phyloP scores from a whole-genome alignment of 2,113 vertebrate genomes.

The Lagopus muta region DNA sequence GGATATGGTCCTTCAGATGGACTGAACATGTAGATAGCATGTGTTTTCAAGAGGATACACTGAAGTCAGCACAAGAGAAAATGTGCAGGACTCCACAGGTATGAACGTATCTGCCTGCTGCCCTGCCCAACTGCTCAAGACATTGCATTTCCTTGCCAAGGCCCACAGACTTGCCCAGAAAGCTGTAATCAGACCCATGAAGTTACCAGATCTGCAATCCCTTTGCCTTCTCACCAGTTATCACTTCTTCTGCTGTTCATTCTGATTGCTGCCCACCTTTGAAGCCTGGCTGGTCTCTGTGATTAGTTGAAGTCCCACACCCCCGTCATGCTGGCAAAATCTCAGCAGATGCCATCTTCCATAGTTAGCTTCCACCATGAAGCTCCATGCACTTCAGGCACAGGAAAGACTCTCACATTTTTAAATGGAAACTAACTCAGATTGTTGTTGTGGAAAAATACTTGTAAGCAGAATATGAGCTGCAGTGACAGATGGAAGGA shows the following conservation, averaged over 20 bases:
- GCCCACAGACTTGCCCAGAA: not conserved
- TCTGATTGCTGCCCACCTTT: not conserved
- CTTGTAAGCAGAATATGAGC: not conserved
- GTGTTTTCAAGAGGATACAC: not conserved
- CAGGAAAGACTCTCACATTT: not conserved
- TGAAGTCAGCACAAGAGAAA: not conserved
- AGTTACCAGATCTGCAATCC: not conserved
- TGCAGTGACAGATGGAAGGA: not conserved
- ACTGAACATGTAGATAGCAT: fast-evolving
- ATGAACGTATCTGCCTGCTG: not conserved
- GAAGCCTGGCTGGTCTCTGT: not conserved
- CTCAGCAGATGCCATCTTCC: not conserved
- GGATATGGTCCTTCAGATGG: not conserved
- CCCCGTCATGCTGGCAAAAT: not conserved
- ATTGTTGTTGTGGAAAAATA: not conserved
- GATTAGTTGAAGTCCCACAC: not conserved
- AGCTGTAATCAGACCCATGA: not conserved
- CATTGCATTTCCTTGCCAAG: not conserved
- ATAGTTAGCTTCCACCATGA: not conserved
- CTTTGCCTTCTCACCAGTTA: not conserved
- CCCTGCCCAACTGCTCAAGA: not conserved
- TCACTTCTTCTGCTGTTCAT: not conserved
- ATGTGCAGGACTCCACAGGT: not conserved
- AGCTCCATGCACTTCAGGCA: not conserved
- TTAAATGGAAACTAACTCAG: not conserved